phyloP scores from a whole-genome alignment of 1,140 invertebrate genomes.

The Pogonognathellus flavescens region DNA sequence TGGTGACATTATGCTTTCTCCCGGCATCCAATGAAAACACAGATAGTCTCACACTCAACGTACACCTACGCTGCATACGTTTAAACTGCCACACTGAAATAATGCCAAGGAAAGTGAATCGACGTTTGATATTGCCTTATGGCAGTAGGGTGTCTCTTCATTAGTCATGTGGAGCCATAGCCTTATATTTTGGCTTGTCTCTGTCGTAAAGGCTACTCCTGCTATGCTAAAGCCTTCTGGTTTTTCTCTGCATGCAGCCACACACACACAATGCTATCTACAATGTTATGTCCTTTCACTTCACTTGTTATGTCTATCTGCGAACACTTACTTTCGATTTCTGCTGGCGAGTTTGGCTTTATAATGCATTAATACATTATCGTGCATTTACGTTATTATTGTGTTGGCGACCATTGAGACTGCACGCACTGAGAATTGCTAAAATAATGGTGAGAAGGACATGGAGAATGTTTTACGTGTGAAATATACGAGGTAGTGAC shows the following conservation, averaged over 20 bases:
- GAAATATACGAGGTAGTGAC: background rate
- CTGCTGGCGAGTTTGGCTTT: background rate
- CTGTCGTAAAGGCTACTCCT: background rate
- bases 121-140: slow-evolving; percentile 55
- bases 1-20: slow-evolving; percentile 22
- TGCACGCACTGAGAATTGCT: background rate
- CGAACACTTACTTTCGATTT: background rate
- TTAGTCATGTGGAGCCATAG: slow-evolving; percentile 16
- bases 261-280: background rate
- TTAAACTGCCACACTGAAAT: background rate
- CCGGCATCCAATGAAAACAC: background rate
- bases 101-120: background rate
- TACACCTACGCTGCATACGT: background rate
- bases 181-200: background rate
- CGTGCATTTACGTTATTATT: background rate
- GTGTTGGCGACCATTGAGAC: background rate
- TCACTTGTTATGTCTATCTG: background rate
- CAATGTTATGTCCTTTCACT: background rate
- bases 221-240: no score
- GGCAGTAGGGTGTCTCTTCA: slow-evolving; percentile 56
- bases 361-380: background rate
- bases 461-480: background rate
- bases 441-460: background rate
- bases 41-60: background rate
- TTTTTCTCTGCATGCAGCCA: no score